These are phyloP conservation scores for Nymphalis polychloros DNA, from an alignment of 2,888 invertebrate genomes.

Conservation along the genomic window DNA sequence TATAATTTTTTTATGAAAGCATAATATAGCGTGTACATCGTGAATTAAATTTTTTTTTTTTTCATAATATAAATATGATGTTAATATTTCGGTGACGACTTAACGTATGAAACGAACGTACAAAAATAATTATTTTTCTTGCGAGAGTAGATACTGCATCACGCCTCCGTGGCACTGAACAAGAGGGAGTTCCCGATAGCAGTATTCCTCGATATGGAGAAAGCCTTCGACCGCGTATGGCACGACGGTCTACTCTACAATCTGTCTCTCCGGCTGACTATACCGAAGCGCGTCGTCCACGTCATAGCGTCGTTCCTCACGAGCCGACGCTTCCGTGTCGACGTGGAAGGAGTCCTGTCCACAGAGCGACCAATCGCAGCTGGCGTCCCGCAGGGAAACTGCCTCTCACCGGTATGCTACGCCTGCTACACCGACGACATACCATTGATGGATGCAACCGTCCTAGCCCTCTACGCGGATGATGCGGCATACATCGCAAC, in stretches of 20 bases:
- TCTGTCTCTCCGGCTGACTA: slow-evolving; percentile 20
- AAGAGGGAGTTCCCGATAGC: neutral
- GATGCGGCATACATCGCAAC: slow-evolving; percentile 18
- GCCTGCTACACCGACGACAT: slow-evolving; percentile 34
- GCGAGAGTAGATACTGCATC: neutral
- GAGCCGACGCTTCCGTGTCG: slow-evolving; percentile 36
- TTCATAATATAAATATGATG: too few species aligned
- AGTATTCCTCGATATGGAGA: neutral
- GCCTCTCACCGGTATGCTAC: slow-evolving; percentile 36
- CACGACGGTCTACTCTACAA: slow-evolving; percentile 46
- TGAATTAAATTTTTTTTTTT: too few species aligned
- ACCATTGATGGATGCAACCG: slow-evolving; percentile 13
- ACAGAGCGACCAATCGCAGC: slow-evolving; percentile 28
- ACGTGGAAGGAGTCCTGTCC: slow-evolving; percentile 29
- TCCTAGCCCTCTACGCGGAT: slow-evolving; percentile 30
- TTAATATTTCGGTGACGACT: too few species aligned
- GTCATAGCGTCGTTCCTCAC: slow-evolving; percentile 39
- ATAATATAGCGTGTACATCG: too few species aligned
- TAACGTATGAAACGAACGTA: too few species aligned
- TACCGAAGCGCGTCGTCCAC: slow-evolving; percentile 23
- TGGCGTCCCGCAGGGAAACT: slow-evolving; percentile 33
- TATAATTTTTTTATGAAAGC: too few species aligned
- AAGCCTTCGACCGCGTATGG: slow-evolving; percentile 41
- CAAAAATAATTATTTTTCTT: too few species aligned
- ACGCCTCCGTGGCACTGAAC: neutral